A percentile compares a stretch with the other conserved stretches of the same genome.
These are phyloP conservation scores for Pristionchus mayeri DNA, from an alignment of 2,888 invertebrate species.

Conservation along the genomic window DNA sequence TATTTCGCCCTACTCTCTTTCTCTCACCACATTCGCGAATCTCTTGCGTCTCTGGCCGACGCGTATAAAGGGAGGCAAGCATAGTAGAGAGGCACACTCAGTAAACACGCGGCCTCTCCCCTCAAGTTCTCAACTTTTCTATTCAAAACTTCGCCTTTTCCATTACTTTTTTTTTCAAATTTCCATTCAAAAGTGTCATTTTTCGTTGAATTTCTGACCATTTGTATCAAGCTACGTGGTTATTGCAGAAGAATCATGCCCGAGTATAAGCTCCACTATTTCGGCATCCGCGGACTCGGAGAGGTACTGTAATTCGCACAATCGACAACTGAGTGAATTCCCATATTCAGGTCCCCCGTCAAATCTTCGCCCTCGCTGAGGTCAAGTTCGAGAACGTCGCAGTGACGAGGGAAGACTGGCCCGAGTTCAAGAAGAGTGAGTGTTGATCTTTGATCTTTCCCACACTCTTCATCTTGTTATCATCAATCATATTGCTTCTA, in stretches of 20 bases:
- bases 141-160: too few species aligned
- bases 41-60: too few species aligned
- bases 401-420: slow-evolving; percentile 45
- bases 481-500: not conserved
- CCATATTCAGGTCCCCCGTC: slow-evolving; percentile 50
- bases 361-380: slow-evolving; percentile 55
- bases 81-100: not conserved
- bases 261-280: slow-evolving; percentile 38
- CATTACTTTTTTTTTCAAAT: too few species aligned
- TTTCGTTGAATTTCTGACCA: not conserved
- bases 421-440: slow-evolving; percentile 46
- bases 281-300: slow-evolving; percentile 39
- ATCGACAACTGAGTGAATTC: not conserved
- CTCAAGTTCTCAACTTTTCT: not conserved
- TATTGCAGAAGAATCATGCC: slow-evolving; percentile 6
- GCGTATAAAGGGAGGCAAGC: not conserved
- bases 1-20: not conserved
- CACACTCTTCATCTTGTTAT: not conserved
- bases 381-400: slow-evolving; percentile 55
- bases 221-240: too few species aligned
- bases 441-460: slow-evolving; percentile 35
- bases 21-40: not conserved
- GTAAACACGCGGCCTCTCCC: not conserved
- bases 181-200: too few species aligned
- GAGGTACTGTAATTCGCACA: slow-evolving; percentile 23